Base-by-base conservation (phyloP, 2,888 invertebrate species). In the Heliothis peltigera region DNA sequence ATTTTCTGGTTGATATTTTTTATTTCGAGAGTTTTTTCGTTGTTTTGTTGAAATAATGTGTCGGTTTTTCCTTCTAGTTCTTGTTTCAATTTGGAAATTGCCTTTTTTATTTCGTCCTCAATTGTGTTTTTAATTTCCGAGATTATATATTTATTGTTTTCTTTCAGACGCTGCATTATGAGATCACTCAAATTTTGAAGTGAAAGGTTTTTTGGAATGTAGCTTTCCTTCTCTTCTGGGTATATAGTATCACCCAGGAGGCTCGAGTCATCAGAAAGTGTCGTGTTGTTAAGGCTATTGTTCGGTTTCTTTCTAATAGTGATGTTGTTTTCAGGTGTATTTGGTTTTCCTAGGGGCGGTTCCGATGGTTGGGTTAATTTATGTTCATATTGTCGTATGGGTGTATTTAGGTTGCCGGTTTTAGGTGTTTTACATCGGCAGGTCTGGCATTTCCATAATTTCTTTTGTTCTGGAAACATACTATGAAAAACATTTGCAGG, bases 101-200 rank as follows among this genome's bases (percentile, higher is more conserved):
- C 54, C 17, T 46, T 61, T 2, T 48, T 61, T 48, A 54, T 61
- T 42, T 61, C 54, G 1, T 4, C 21, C 12, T 49, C 21, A 5
- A 61, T 55, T 15, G 48, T 61, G 18, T 48, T 39, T 18, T 39
- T 18, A 8, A 61, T 1, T 42, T 61, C 48, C 17, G 28, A 10
- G 28, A 61, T 49, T 43, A 61, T 55, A n/a, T 8, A 28, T 48
- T 43, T 28, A 28, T 61, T 61, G n/a, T 61, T 61, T 61, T 61
- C 61, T 17, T 55, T 54, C 17, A 61, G 18, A n/a, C 61, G 49
- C 32, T 51, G 42, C 4, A 49, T 52, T 43, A 61, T 61, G n/a
- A 32, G 18, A 18, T 49, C 49, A 19, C 46, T 56, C 5, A 56
- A 47, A 47, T 35, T 47, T 46, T 55, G 32, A n/a, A 32, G n/a